Evolutionary conservation across 2,113 vertebrate genomes (phyloP), one percentile per base, ranked within the genome.

Genomic region (Catharus fuscescens): DNA sequence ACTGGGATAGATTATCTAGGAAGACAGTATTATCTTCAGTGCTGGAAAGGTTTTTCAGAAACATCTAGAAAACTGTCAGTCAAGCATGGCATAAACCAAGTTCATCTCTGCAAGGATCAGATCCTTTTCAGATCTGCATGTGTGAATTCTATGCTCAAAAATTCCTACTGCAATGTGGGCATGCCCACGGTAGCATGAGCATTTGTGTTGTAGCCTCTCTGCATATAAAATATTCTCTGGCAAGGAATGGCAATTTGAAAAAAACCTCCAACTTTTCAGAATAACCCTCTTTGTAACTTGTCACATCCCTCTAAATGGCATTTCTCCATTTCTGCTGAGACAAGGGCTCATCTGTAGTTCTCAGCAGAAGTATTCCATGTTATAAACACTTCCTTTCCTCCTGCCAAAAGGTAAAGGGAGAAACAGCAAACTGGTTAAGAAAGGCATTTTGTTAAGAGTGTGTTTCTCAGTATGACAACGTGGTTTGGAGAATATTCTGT

Each of bases 261-360:
- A 86, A 87, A 86, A 89, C 73, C 21, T 67, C n/a, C 24, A 36
- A 10, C n/a, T 86, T n/a, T 77, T 90, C 59, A 77, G 50, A 96
- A 76, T 57, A 91, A 40, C 45, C 40, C 16, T 66, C 57, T 93
- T 32, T 70, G 45, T 92, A 61, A 85, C 42, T 85, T 77, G 62
- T 77, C 70, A 70, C 56, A 59, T 56, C 59, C 42, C 8, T 86
- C 42, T 88, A 50, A 42, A 14, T 80, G 71, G 59, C 67, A 42
- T 74, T 57, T 91, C 45, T 70, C 73, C 59, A 60, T 89, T 94
- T 59, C 90, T 94, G 56, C 57, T 54, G 57, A 80, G 34, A 94
- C 73, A 92, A 86, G 42, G 26, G 13, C 21, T 89, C 47, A 81
- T 52, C 72, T 92, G 69, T 86, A 84, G 50, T 19, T 83, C 80